phyloP scores from a whole-genome alignment of 2,888 invertebrate species.

The Cyclophora punctaria region DNA sequence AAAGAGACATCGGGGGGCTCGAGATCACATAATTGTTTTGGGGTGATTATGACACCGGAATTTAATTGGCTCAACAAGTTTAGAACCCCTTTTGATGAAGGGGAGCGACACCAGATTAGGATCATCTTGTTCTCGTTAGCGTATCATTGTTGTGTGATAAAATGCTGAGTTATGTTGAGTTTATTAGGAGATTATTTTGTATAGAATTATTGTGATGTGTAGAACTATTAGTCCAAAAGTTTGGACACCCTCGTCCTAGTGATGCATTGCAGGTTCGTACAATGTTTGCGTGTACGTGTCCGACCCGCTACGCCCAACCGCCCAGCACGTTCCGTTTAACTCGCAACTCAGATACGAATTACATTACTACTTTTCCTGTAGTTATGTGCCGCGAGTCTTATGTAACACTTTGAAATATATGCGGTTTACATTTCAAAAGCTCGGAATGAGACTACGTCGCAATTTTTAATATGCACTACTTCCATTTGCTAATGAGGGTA shows the following conservation, averaged over 20 bases:
- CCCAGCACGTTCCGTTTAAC: conserved; percentile 2
- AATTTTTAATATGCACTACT: conserved; percentile 17
- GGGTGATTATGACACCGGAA: conserved; percentile 53
- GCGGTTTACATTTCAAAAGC: conserved; percentile 12
- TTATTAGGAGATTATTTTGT: too few relatives aligned
- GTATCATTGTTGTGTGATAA: conserved; percentile 19
- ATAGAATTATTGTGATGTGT: too few relatives aligned
- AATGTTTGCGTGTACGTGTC: conserved; percentile 42
- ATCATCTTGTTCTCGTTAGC: conserved; percentile 27
- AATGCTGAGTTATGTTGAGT: too few relatives aligned
- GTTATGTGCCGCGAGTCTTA: conserved; percentile 6
- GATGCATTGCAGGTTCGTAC: conserved; percentile 55
- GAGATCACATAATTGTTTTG: conserved; percentile 62
- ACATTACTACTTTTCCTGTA: neutral
- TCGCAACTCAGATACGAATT: conserved; percentile 11
- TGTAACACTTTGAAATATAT: conserved; percentile 3
- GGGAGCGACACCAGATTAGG: conserved; percentile 34
- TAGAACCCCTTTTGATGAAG: conserved; percentile 44
- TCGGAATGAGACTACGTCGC: conserved; percentile 23
- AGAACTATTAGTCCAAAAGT: conserved; percentile 6
- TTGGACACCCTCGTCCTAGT: conserved; percentile 28
- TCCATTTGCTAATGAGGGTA: conserved; percentile 44
- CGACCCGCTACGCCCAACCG: conserved; percentile 4
- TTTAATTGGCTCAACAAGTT: conserved; percentile 67
- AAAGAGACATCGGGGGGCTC: conserved; percentile 46